These are phyloP conservation scores for Itoplectis maculator DNA, from an alignment of 2,888 invertebrate genomes.

Conservation along the genomic window DNA sequence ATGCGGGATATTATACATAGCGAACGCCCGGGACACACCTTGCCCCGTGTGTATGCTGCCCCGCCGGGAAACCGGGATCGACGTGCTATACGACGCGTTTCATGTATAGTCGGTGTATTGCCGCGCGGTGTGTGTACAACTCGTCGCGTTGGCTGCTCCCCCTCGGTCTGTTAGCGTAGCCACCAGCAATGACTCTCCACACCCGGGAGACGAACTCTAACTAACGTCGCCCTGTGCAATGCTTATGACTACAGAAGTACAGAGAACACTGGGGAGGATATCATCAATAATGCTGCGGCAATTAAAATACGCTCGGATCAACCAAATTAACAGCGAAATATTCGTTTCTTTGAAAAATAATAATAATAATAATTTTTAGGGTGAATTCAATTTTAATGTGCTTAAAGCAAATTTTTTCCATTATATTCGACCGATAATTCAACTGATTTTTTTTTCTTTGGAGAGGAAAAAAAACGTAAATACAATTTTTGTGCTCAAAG, in stretches of 20 bases:
- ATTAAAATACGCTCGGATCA: no score
- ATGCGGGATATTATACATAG: conserved; percentile 28
- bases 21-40: conserved; percentile 53
- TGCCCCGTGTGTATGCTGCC: conserved; percentile 2
- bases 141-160: conserved; percentile 19
- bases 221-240: not conserved
- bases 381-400: no score
- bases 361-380: no score
- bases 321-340: no score
- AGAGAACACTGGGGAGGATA: not conserved
- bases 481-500: no score
- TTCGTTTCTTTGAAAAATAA: no score
- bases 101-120: conserved; percentile 6
- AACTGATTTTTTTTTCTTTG: no score
- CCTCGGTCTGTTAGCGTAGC: conserved; percentile 24
- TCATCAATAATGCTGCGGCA: not conserved
- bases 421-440: no score
- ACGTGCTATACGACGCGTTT: not conserved
- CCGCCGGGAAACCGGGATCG: conserved; percentile 26
- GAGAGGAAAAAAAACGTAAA: no score
- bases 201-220: not conserved
- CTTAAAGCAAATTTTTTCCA: no score
- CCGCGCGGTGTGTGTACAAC: not conserved
- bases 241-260: not conserved
- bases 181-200: conserved; percentile 11